Percentiles rank a stretch among this genome's conserved stretches.
Evolutionary conservation across 2,888 invertebrate genomes (phyloP).

Genomic region (Lithosia quadra): DNA sequence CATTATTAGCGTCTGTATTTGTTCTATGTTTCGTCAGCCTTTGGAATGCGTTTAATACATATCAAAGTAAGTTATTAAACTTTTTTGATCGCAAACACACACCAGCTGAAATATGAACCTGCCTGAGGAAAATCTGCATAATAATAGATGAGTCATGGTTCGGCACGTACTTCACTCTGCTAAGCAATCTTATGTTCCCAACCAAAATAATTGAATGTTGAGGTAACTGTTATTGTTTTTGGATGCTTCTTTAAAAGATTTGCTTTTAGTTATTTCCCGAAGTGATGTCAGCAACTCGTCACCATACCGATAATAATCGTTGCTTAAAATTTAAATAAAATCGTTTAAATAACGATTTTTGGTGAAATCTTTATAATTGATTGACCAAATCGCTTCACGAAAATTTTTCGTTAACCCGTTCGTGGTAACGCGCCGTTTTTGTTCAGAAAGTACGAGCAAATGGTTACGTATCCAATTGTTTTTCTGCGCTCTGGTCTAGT

Average conservation of each 20-base stretch:
- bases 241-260: conserved; percentile 42
- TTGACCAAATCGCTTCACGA: conserved; percentile 38
- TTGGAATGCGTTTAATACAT: conserved; percentile 21
- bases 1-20: conserved; percentile 21
- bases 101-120: conserved; percentile 39
- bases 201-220: conserved; percentile 60
- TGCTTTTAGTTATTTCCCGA: conserved; percentile 48
- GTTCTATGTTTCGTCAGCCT: conserved; percentile 20
- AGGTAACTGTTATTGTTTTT: conserved; percentile 63
- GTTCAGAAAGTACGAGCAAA: conserved; percentile 49
- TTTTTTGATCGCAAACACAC: conserved; percentile 43
- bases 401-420: conserved; percentile 31
- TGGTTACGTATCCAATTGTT: conserved; percentile 61
- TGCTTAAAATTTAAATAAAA: too few species aligned
- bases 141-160: conserved; percentile 53
- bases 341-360: conserved; percentile 49
- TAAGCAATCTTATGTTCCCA: conserved; percentile 48
- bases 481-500: conserved; percentile 58
- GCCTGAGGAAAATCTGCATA: conserved; percentile 65
- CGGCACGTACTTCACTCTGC: conserved; percentile 41
- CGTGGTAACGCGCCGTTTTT: conserved; percentile 41
- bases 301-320: conserved; percentile 45
- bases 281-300: conserved; percentile 64
- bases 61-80: conserved; percentile 55
- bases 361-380: conserved; percentile 44